These are phyloP conservation scores for Pseudorhiza aurosa DNA, from an alignment of 30 jellyfish, hydroid and myxozoan genomes.

Conservation along the genomic window DNA sequence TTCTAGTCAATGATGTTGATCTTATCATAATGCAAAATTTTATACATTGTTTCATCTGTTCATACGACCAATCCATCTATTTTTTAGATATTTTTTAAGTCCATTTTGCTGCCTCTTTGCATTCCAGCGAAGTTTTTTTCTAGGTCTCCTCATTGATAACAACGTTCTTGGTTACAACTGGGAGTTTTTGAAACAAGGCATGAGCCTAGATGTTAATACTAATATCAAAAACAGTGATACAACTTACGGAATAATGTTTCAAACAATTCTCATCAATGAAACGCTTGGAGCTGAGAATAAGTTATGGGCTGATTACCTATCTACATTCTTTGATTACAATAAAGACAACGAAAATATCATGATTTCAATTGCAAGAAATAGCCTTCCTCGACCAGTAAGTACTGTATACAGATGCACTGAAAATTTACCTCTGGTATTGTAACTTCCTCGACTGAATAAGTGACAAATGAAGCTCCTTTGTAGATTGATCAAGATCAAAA, in stretches of 20 bases:
- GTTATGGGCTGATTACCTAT: constrained; percentile 54
- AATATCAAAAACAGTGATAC: constrained; percentile 46
- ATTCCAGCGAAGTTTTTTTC: neutral
- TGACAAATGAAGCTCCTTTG: too few relatives aligned
- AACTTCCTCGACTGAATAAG: too few relatives aligned
- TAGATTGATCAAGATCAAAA: too few relatives aligned
- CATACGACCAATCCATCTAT: too few relatives aligned
- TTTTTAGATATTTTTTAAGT: too few relatives aligned
- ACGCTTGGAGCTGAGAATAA: constrained; percentile 8
- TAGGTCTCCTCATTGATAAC: constrained; percentile 67
- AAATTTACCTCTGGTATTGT: too few relatives aligned
- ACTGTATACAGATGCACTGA: too few relatives aligned
- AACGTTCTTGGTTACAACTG: constrained; percentile 67
- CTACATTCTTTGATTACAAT: constrained; percentile 59
- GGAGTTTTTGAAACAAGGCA: constrained; percentile 39
- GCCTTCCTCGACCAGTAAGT: constrained; percentile 24
- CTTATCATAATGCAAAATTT: too few relatives aligned
- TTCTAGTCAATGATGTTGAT: too few relatives aligned
- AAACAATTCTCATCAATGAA: constrained; percentile 3
- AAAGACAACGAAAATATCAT: constrained; percentile 67
- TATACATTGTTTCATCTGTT: too few relatives aligned
- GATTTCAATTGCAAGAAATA: constrained; percentile 40
- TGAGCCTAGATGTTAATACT: constrained; percentile 21
- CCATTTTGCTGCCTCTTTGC: too few relatives aligned
- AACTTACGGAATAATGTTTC: constrained; percentile 64